Percentiles rank a stretch among this genome's conserved stretches.
These are phyloP conservation scores for Coelinius sp. DNA, from an alignment of 2,888 invertebrate species.

Conservation along the genomic window DNA sequence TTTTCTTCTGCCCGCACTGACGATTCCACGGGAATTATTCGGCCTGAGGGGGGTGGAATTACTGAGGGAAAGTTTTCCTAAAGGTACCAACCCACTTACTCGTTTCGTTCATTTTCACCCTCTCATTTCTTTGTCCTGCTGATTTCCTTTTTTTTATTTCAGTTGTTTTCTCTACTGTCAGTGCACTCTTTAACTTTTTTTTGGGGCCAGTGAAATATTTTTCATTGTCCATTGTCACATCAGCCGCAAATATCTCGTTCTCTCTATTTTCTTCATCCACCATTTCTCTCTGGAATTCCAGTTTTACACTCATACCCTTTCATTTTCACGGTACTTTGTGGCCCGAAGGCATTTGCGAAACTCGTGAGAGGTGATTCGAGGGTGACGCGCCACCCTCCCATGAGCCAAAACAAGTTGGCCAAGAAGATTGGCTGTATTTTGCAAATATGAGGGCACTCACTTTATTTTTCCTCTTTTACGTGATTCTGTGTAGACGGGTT, in stretches of 20 bases:
- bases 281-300: neutral
- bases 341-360: conserved; percentile 12
- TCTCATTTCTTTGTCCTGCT: neutral
- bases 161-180: neutral
- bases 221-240: conserved; percentile 22
- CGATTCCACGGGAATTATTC: conserved; percentile 39
- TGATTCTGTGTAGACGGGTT: neutral
- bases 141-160: conserved; percentile 5
- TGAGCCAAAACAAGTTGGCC: neutral
- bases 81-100: conserved; percentile 16
- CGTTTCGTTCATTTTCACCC: conserved; percentile 6
- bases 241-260: conserved; percentile 22
- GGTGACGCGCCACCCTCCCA: neutral
- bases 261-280: neutral
- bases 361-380: conserved; percentile 20
- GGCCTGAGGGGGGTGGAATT: conserved; percentile 30
- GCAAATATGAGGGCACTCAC: neutral
- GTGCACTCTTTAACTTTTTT: neutral
- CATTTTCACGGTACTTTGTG: conserved; percentile 22
- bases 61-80: conserved; percentile 29
- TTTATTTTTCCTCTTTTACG: neutral
- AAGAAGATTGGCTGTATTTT: neutral
- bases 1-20: conserved; percentile 13
- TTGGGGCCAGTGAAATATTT: conserved; percentile 5
- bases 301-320: conserved; percentile 6